Percentiles rank a stretch among this genome's conserved stretches.
Conservation (phyloP, 2,888 invertebrate species). For the Ischnus inquisitorius region DNA sequence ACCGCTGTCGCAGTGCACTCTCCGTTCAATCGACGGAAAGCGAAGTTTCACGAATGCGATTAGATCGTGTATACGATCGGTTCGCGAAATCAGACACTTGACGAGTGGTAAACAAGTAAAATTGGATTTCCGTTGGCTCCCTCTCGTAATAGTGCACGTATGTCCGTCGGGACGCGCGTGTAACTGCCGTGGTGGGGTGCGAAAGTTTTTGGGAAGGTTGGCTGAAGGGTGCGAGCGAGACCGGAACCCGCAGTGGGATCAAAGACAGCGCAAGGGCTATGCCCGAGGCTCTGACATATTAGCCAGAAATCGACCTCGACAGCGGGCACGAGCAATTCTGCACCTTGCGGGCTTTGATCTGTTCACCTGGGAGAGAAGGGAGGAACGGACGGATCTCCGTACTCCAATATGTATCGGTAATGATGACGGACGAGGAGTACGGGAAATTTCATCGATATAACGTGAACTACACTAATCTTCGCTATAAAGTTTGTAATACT, state of each 20-base stretch:
- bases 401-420: slow-evolving; percentile 19
- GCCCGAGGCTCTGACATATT: slow-evolving; percentile 79
- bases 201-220: slow-evolving; percentile 76
- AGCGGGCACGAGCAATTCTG: slow-evolving; percentile 75
- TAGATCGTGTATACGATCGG: slow-evolving; percentile 18
- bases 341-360: slow-evolving; percentile 77
- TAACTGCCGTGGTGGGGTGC: slow-evolving; percentile 69
- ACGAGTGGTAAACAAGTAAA: slow-evolving; percentile 72
- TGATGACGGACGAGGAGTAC: background rate
- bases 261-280: slow-evolving; percentile 75
- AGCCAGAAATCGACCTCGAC: slow-evolving; percentile 80
- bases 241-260: slow-evolving; percentile 68
- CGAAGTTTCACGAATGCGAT: slow-evolving; percentile 42
- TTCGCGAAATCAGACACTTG: slow-evolving; percentile 37
- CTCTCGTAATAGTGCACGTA: slow-evolving; percentile 60
- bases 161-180: slow-evolving; percentile 73
- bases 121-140: slow-evolving; percentile 79
- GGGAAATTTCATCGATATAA: slow-evolving; percentile 5
- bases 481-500: background rate
- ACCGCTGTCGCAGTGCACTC: too few species aligned
- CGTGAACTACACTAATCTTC: background rate
- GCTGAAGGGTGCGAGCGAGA: slow-evolving; percentile 65
- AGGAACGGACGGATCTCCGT: slow-evolving; percentile 9
- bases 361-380: slow-evolving; percentile 67
- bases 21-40: background rate